Base-by-base conservation (phyloP, 2,888 invertebrate genomes). In the Heliconius aoede region DNA sequence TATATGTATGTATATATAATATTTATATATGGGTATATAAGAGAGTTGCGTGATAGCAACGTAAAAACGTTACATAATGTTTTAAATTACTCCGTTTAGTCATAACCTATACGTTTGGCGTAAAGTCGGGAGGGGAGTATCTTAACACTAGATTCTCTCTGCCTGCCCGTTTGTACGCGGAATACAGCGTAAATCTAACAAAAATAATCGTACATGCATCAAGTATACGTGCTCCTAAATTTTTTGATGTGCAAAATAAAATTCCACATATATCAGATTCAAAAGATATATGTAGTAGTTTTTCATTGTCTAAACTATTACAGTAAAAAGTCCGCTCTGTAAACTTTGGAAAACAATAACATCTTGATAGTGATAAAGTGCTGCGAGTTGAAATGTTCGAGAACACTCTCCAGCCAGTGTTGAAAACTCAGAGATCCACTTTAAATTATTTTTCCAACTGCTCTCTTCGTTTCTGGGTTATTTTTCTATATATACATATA, bases 281-380 rank as follows among this genome's bases (percentile, higher is more conserved):
- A 21, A 24, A 51, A 36, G 69, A 69, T 62, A 55, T 62, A 62
- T 74, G 51, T 69, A 69, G 68, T 62, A 36, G 61, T 62, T 26
- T 32, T 69, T 24, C 51, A 61, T 69, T 74, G 60, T 74, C 30
- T 32, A 32, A 69, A 69, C 69, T 74, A 69, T 62, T 32, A 61
- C 21, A 74, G 69, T 76, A 76, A 76, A 58, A 72, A 76, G 62
- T 75, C 30, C 61, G 24, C 36, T 58, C 64, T 72, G n/a, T 72
- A 55, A 76, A 76, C 71, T 76, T 76, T 72, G 64, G 71, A 72
- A 76, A 76, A 76, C 64, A 72, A 76, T 76, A 65, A 65, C 65
- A 76, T 76, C 71, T 72, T 72, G 71, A 76, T 76, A 69, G 76
- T 76, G 76, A 76, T 76, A 40, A 72, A 76, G 76, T 24, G 62